Percentiles rank a stretch among this genome's conserved stretches.
These are phyloP conservation scores for Asobara japonica DNA, from an alignment of 1,140 invertebrate genomes.

Conservation along the genomic window DNA sequence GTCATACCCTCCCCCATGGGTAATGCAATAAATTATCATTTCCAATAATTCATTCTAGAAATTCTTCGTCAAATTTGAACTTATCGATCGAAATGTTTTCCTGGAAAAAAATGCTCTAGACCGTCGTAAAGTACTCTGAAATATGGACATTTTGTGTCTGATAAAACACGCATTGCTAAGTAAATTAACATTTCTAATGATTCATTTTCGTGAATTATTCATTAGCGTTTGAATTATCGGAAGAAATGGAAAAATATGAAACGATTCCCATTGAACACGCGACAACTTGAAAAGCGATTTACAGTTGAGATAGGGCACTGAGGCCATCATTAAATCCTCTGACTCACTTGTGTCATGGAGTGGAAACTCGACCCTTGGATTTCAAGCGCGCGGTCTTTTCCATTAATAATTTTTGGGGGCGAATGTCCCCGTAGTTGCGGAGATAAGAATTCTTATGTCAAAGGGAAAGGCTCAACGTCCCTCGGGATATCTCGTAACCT, in stretches of 20 bases:
- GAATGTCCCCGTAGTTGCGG: neutral
- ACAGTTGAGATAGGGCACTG: neutral
- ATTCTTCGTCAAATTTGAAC: no score
- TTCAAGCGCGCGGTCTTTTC: neutral
- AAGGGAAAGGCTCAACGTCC: neutral
- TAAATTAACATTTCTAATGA: no score
- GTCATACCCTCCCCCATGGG: no score
- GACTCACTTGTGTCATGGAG: neutral
- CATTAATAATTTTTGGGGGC: neutral
- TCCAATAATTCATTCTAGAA: no score
- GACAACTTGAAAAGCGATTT: slow-evolving; percentile 3
- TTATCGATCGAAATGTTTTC: no score
- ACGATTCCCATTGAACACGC: neutral
- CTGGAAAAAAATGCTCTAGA: no score
- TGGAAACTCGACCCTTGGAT: neutral
- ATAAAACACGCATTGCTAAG: no score
- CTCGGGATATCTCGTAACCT: neutral
- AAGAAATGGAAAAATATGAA: neutral
- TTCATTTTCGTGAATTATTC: neutral
- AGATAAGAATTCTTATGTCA: neutral
- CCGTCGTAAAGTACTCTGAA: no score
- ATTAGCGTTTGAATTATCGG: neutral
- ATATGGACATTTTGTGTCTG: no score
- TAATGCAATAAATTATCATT: no score
- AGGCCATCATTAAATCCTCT: slow-evolving; percentile 3